A percentile compares a stretch with the other conserved stretches of the same genome.
phyloP scores from a whole-genome alignment of 2,797 vertebrate species.

The Clarias pachynema region DNA sequence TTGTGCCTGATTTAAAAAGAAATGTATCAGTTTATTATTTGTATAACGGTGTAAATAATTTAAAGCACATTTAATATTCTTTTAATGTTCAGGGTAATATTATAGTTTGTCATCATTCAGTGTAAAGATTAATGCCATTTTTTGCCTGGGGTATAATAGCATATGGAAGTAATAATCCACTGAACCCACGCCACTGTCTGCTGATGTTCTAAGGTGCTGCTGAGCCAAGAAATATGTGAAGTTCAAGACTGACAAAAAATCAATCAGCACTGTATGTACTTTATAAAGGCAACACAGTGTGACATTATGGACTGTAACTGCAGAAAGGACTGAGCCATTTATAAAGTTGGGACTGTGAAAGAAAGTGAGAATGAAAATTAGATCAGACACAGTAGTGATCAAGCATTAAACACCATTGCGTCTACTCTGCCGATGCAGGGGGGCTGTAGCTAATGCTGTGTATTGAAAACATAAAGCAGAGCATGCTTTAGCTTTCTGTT shows the following conservation, averaged over 20 bases:
- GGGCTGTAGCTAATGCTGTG: not conserved
- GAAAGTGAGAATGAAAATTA: not conserved
- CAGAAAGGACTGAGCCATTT: conserved; percentile 40
- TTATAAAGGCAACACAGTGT: conserved; percentile 33
- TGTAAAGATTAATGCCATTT: not conserved
- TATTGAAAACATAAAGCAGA: not conserved
- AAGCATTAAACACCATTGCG: conserved; percentile 11
- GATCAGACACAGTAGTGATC: conserved; percentile 25
- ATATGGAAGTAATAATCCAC: not conserved
- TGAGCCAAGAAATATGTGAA: conserved; percentile 32
- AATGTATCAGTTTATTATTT: not conserved
- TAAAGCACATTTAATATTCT: not conserved
- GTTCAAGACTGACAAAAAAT: conserved; percentile 41
- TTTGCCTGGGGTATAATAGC: not conserved
- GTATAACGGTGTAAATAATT: not conserved
- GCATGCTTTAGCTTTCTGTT: not conserved
- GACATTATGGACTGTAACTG: conserved; percentile 43
- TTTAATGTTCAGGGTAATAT: not conserved
- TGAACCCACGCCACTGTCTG: not conserved
- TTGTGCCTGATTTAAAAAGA: not conserved
- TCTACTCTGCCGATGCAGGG: not conserved
- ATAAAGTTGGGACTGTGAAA: conserved; percentile 4
- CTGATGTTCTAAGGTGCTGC: not conserved
- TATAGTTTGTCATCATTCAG: not conserved
- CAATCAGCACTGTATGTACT: conserved; percentile 38